Conservation (phyloP, 1,140 invertebrate genomes). For the Drosophila bipectinata region DNA sequence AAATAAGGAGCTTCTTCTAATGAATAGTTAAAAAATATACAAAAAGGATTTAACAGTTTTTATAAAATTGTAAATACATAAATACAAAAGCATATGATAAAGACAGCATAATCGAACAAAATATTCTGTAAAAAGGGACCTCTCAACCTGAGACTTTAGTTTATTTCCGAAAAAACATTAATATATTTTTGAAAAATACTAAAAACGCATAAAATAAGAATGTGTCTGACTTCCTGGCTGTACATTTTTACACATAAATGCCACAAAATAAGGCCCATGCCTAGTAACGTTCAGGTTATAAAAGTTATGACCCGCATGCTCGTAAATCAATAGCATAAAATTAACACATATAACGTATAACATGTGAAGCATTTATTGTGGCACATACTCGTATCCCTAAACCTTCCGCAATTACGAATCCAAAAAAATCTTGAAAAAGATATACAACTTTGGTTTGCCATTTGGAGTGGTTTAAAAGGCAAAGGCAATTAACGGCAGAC, state of each 20-base stretch:
- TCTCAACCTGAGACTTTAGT: too few species aligned
- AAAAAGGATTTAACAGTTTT: background rate
- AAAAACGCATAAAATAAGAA: background rate
- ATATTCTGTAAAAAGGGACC: too few species aligned
- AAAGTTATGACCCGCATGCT: conserved; percentile 18
- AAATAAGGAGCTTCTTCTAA: background rate
- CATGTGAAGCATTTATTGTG: too few species aligned
- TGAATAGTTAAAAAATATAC: background rate
- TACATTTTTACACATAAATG: too few species aligned
- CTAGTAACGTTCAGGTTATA: conserved; percentile 12
- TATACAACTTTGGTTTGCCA: conserved; percentile 29
- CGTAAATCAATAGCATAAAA: conserved; percentile 59
- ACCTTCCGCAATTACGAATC: conserved; percentile 40
- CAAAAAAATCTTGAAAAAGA: background rate
- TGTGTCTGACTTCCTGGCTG: background rate
- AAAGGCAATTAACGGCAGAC: conserved; percentile 69
- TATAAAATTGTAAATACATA: too few species aligned
- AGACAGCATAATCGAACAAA: too few species aligned
- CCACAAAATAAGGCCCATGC: conserved; percentile 17
- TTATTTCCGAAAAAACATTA: too few species aligned
- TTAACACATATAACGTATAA: conserved; percentile 10
- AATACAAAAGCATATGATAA: too few species aligned
- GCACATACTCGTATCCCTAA: conserved; percentile 1
- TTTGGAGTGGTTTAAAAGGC: conserved; percentile 56
- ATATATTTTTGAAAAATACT: too few species aligned